phyloP scores from a whole-genome alignment of 1,140 invertebrate genomes.

The Lordiphosa mommai region DNA sequence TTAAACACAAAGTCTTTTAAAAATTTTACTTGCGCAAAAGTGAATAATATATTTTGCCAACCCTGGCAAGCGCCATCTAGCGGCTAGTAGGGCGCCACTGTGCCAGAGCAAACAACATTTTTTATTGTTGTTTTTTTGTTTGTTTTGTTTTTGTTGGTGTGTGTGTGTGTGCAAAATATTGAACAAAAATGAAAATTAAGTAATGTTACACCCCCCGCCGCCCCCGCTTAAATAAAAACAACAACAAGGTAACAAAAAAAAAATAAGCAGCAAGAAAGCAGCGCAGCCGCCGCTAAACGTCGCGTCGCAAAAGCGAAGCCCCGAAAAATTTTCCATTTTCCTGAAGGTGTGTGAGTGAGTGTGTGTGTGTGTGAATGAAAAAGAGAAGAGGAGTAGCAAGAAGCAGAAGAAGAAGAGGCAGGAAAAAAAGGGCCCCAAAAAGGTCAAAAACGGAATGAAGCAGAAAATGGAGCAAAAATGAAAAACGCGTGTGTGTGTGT shows the following conservation, averaged over 20 bases:
- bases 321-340: conserved; percentile 19
- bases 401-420: conserved; percentile 2
- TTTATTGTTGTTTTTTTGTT: conserved; percentile 2
- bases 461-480: conserved; percentile 69
- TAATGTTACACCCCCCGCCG: too few species aligned
- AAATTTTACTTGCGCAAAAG: conserved; percentile 25
- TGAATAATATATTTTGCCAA: not conserved
- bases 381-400: conserved; percentile 3
- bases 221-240: conserved; percentile 12
- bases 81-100: conserved; percentile 1
- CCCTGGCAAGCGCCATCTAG: conserved; percentile 7
- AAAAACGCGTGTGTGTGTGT: conserved; percentile 40
- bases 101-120: not conserved
- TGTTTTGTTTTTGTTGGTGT: conserved; percentile 4
- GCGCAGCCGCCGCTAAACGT: conserved; percentile 71
- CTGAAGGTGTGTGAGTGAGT: too few species aligned
- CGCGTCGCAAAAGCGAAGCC: conserved; percentile 40
- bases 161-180: not conserved
- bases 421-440: conserved; percentile 23
- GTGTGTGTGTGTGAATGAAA: conserved; percentile 5
- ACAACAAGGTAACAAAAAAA: conserved; percentile 38
- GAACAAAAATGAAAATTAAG: conserved; percentile 42
- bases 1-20: not conserved
- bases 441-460: conserved; percentile 36
- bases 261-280: conserved; percentile 47